Conservation (phyloP, 2,888 invertebrate species). For the Zelleria hepariella region DNA sequence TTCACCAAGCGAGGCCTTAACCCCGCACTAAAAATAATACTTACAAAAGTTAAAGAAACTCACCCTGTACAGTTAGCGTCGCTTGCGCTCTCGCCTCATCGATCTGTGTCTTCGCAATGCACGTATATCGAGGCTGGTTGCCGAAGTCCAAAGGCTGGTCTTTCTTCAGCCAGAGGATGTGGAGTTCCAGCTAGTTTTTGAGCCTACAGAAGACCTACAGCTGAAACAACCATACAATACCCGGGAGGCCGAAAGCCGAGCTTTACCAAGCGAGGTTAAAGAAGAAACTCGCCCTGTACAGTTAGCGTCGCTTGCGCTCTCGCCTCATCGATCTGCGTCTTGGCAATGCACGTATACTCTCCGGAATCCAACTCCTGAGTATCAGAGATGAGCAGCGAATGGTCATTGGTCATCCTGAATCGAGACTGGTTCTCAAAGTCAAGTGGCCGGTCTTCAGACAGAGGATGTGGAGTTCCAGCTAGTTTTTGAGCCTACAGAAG, state of each 20-base stretch:
- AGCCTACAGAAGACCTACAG: too few relatives aligned
- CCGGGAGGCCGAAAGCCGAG: too few relatives aligned
- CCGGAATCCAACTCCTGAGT: slow-evolving; percentile 96
- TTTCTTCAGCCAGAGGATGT: slow-evolving; percentile 90
- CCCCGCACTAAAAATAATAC: too few relatives aligned
- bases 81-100: slow-evolving; percentile 90
- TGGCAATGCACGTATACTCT: slow-evolving; percentile 94
- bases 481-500: too few relatives aligned
- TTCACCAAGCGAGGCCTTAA: too few relatives aligned
- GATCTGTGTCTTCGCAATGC: slow-evolving; percentile 90
- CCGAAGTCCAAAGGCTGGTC: slow-evolving; percentile 91
- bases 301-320: slow-evolving; percentile 89
- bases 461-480: slow-evolving; percentile 81
- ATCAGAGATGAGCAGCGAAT: slow-evolving; percentile 94
- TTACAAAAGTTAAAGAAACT: too few relatives aligned
- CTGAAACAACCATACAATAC: too few relatives aligned
- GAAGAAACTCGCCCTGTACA: slow-evolving; percentile 82
- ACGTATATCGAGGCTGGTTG: slow-evolving; percentile 88
- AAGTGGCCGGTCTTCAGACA: slow-evolving; percentile 91
- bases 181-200: slow-evolving; percentile 80
- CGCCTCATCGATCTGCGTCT: slow-evolving; percentile 89
- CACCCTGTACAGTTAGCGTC: slow-evolving; percentile 91
- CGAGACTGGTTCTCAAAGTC: slow-evolving; percentile 87
- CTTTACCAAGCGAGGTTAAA: too few relatives aligned
- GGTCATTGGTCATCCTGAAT: slow-evolving; percentile 88